Conservation (phyloP, 2,888 invertebrate genomes). For the Ptycholaimellus sp. region DNA sequence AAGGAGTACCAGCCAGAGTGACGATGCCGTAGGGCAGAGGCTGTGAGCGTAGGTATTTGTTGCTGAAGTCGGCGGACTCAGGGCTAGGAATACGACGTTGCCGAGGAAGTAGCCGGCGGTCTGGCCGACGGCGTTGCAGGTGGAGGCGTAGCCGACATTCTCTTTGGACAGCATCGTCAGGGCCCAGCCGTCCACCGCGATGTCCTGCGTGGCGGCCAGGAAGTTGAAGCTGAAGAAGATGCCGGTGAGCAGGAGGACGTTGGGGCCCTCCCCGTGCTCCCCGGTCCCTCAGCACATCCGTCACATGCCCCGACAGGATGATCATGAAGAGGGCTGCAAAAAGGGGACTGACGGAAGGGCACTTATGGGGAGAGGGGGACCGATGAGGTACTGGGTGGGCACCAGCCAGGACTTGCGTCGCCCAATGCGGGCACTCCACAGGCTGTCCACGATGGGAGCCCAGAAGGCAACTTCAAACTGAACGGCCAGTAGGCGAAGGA, state of each 20-base stretch:
- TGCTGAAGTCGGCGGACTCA: slow-evolving; percentile 92
- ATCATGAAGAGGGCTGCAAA: slow-evolving; percentile 68
- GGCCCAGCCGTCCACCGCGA: slow-evolving; percentile 98
- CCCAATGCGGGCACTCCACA: slow-evolving; percentile 54
- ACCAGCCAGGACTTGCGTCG: slow-evolving; percentile 59
- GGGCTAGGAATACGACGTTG: slow-evolving; percentile 76
- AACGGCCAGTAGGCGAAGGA: slow-evolving; percentile 36
- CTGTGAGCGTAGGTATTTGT: slow-evolving; percentile 53
- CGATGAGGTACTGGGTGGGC: slow-evolving; percentile 31
- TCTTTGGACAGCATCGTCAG: slow-evolving; percentile 79
- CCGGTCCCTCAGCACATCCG: slow-evolving; percentile 18
- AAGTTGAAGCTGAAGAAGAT: slow-evolving; percentile 77
- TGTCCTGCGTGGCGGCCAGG: slow-evolving; percentile 93
- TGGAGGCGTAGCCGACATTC: slow-evolving; percentile 92
- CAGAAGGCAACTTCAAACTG: too few species aligned
- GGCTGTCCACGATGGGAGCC: slow-evolving; percentile 90
- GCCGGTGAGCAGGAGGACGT: slow-evolving; percentile 51
- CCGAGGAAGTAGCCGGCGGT: slow-evolving; percentile 89
- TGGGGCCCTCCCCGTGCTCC: slow-evolving; percentile 29
- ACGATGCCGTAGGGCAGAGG: slow-evolving; percentile 46
- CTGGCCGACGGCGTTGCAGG: slow-evolving; percentile 94
- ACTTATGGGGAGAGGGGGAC: too few species aligned
- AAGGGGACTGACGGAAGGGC: too few species aligned
- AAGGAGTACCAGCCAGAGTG: slow-evolving; percentile 29
- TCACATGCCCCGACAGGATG: slow-evolving; percentile 41